Percentiles rank a stretch among this genome's conserved stretches.
These are phyloP conservation scores for Lepidothrix coronata DNA, from an alignment of 2,113 vertebrate genomes.

Conservation along the genomic window DNA sequence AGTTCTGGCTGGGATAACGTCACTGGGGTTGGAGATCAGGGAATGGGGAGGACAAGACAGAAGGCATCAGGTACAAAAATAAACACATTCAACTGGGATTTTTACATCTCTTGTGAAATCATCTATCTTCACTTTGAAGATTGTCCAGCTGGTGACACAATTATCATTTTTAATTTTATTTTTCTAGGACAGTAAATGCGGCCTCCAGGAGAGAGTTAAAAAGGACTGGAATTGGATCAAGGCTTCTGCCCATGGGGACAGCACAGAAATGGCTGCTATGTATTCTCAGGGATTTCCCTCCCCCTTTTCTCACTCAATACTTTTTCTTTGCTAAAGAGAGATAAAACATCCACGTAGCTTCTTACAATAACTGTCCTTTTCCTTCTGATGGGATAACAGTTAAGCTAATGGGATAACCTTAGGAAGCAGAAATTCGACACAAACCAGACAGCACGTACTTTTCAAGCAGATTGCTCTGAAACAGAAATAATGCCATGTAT, in stretches of 20 bases:
- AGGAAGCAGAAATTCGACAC: background rate
- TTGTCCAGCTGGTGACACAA: background rate
- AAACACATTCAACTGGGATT: background rate
- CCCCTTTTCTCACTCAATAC: background rate
- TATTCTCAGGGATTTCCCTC: background rate
- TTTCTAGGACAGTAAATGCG: background rate
- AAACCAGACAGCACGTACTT: background rate
- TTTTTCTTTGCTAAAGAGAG: background rate
- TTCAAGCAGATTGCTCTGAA: slow-evolving; percentile 7
- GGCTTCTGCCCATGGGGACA: background rate
- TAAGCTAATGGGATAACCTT: slow-evolving; percentile 33
- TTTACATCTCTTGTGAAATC: background rate
- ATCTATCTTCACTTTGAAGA: background rate
- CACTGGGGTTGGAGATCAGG: background rate
- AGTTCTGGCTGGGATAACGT: background rate
- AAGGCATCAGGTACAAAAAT: background rate
- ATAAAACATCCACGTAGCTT: background rate
- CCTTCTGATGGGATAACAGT: background rate
- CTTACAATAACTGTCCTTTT: background rate
- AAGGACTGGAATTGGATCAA: background rate
- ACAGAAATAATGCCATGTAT: background rate
- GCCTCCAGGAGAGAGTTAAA: background rate
- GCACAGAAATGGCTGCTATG: background rate
- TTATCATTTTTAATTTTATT: background rate
- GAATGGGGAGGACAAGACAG: background rate